phyloP scores from a whole-genome alignment of 2,797 vertebrate genomes.

The Enteromius thamalakanensis region DNA sequence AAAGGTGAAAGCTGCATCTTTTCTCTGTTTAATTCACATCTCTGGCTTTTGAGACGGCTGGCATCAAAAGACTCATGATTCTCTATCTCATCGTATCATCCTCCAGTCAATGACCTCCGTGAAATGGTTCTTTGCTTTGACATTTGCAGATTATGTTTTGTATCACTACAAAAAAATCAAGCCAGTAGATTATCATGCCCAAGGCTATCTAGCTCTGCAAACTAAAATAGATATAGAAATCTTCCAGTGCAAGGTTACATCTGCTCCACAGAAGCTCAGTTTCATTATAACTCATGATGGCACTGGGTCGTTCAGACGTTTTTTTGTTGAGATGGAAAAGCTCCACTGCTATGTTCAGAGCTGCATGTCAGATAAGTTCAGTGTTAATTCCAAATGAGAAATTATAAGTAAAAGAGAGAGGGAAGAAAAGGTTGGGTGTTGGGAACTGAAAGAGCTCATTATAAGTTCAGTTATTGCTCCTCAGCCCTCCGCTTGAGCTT shows the following conservation, averaged over 20 bases:
- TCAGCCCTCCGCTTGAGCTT: conserved; percentile 65
- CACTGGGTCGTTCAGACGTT: conserved; percentile 31
- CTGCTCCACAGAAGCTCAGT: conserved; percentile 19
- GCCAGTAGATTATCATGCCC: conserved; percentile 34
- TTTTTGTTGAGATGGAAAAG: conserved; percentile 43
- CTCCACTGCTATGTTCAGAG: conserved; percentile 54
- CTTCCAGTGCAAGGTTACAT: conserved; percentile 18
- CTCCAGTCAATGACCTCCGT: conserved; percentile 55
- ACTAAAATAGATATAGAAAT: conserved; percentile 12
- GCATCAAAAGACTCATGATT: conserved; percentile 44
- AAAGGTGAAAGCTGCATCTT: background rate
- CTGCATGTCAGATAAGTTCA: conserved; percentile 60
- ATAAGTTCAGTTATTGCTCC: conserved; percentile 67
- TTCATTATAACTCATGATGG: conserved; percentile 33
- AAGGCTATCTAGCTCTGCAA: conserved; percentile 25
- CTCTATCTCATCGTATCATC: conserved; percentile 30
- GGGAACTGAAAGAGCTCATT: conserved; percentile 61
- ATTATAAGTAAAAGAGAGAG: conserved; percentile 49
- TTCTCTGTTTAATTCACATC: conserved; percentile 14
- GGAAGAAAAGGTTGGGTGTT: conserved; percentile 45
- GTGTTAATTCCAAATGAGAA: conserved; percentile 64
- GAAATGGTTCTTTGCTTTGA: conserved; percentile 49
- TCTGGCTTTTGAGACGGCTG: conserved; percentile 30
- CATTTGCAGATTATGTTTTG: conserved; percentile 41
- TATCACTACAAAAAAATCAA: conserved; percentile 38